Evolutionary conservation across 2,888 invertebrate genomes (phyloP).

Genomic region (Pheosia tremula): DNA sequence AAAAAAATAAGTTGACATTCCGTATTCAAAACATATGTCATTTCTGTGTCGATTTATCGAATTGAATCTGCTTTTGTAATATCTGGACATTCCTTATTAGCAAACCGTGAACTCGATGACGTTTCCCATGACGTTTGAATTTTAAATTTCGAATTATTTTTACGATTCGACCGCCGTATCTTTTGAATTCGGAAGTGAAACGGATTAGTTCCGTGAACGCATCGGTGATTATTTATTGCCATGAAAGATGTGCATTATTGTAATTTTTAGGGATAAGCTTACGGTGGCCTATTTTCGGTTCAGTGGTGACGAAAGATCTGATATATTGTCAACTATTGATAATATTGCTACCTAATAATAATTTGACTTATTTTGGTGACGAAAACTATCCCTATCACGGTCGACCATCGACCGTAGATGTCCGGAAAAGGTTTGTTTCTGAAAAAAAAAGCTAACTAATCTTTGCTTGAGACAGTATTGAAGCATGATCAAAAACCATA

Average conservation of each 20-base stretch:
- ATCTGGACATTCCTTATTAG: slow-evolving; percentile 70
- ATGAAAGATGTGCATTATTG: slow-evolving; percentile 27
- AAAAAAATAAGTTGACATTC: slow-evolving; percentile 67
- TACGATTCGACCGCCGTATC: slow-evolving; percentile 64
- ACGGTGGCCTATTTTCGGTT: slow-evolving; percentile 15
- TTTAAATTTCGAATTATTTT: slow-evolving; percentile 64
- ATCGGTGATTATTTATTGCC: slow-evolving; percentile 51
- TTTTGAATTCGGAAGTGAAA: slow-evolving; percentile 66
- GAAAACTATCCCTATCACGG: too few species aligned
- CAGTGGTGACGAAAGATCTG: neutral
- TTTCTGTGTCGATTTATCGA: slow-evolving; percentile 76
- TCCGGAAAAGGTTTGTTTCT: too few species aligned
- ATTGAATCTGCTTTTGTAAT: slow-evolving; percentile 56
- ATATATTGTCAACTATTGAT: neutral
- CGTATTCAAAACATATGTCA: slow-evolving; percentile 82
- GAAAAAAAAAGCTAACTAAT: too few species aligned
- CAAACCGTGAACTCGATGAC: slow-evolving; percentile 72
- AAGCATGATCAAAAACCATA: too few species aligned
- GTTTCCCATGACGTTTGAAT: slow-evolving; percentile 81
- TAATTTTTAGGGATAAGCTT: slow-evolving; percentile 25
- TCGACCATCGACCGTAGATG: too few species aligned
- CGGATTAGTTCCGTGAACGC: slow-evolving; percentile 73
- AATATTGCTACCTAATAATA: neutral
- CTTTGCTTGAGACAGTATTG: too few species aligned
- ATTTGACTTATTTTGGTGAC: neutral